A percentile compares a stretch with the other conserved stretches of the same genome.
Evolutionary conservation across 2,113 vertebrate species (phyloP).

Genomic region (Hemichromis elongatus): DNA sequence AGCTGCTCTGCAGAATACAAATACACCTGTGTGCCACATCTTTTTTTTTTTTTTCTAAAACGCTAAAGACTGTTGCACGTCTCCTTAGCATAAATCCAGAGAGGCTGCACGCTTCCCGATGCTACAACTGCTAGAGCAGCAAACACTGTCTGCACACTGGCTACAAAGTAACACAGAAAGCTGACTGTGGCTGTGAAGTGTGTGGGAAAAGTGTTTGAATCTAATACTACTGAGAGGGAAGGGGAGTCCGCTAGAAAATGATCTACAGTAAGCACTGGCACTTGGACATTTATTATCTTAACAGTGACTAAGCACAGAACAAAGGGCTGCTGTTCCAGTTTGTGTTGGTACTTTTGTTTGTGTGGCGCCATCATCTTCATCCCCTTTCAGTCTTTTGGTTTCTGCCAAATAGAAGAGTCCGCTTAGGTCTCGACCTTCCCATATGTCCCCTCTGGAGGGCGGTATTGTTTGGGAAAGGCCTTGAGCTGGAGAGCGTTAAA

Average conservation of each 20-base stretch:
- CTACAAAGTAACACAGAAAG: conserved; percentile 10
- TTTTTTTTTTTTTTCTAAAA: background rate
- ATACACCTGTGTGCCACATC: background rate
- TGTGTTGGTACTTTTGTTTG: conserved; percentile 23
- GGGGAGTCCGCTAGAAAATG: conserved; percentile 35
- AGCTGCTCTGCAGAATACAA: background rate
- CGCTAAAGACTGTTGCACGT: background rate
- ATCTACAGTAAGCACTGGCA: conserved; percentile 52
- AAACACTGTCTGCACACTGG: background rate
- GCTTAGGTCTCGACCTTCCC: conserved; percentile 96
- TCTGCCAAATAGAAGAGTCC: conserved; percentile 20
- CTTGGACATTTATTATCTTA: conserved; percentile 52
- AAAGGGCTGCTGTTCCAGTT: conserved; percentile 24
- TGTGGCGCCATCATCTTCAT: conserved; percentile 3
- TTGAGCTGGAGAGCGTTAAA: conserved; percentile 98
- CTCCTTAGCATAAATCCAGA: background rate
- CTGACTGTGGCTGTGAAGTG: background rate
- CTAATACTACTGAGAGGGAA: conserved; percentile 19
- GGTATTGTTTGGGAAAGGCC: conserved; percentile 98
- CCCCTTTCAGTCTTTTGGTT: conserved; percentile 18
- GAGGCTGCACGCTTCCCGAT: background rate
- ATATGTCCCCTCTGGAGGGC: conserved; percentile 97
- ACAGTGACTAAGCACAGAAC: conserved; percentile 58
- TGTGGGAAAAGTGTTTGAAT: conserved; percentile 1
- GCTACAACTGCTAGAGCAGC: conserved; percentile 7